phyloP scores from a whole-genome alignment of 2,113 vertebrate species.

The Dipodomys spectabilis region DNA sequence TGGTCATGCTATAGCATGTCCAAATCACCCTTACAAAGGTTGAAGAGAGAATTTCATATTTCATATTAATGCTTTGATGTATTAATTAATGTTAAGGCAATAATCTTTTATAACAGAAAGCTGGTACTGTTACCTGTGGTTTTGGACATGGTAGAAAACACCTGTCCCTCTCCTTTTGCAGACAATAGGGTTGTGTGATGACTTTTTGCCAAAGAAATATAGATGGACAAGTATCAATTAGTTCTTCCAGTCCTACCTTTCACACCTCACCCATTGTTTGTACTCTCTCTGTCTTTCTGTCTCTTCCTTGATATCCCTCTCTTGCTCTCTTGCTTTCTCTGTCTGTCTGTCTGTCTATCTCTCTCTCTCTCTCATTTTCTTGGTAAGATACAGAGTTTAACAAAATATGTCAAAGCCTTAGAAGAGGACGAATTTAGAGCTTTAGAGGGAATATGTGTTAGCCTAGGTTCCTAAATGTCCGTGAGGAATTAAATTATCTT shows the following conservation, averaged over 20 bases:
- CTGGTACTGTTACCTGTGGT: not conserved
- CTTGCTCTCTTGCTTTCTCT: not conserved
- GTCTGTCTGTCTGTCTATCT: too few relatives aligned
- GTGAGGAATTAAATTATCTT: not conserved
- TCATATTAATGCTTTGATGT: not conserved
- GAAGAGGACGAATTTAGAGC: not conserved
- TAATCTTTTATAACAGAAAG: not conserved
- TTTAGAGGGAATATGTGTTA: not conserved
- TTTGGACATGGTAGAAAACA: not conserved
- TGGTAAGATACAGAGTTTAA: not conserved
- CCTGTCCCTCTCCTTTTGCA: not conserved
- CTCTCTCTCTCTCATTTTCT: too few relatives aligned
- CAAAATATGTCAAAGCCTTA: not conserved
- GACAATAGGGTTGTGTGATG: not conserved
- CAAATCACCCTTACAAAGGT: not conserved
- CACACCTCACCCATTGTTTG: not conserved
- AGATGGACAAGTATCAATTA: not conserved
- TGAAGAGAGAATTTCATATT: not conserved
- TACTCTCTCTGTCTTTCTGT: not conserved
- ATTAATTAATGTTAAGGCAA: not conserved
- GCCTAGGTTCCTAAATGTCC: not conserved
- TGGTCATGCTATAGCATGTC: not conserved
- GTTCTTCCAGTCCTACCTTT: not conserved
- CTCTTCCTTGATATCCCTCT: not conserved
- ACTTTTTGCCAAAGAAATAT: slow-evolving; percentile 3